A percentile compares a stretch with the other conserved stretches of the same genome.
Conservation (phyloP, 1,140 invertebrate species). For the Bombus huntii region DNA sequence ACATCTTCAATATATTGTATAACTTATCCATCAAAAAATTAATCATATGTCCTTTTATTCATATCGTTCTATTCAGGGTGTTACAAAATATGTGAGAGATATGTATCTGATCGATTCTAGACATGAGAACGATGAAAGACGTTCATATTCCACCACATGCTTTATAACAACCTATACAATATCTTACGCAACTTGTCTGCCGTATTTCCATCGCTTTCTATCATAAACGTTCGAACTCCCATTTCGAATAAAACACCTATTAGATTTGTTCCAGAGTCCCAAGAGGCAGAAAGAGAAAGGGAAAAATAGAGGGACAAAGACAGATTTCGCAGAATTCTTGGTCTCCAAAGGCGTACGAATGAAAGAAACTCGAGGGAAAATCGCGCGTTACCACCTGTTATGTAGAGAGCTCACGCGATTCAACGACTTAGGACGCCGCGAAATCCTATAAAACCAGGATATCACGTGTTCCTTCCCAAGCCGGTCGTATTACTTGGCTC, state of each 20-base stretch:
- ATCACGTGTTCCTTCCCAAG: slow-evolving; percentile 35
- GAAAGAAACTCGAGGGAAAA: slow-evolving; percentile 10
- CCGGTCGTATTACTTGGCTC: neutral
- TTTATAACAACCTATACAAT: neutral
- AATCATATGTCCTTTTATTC: too few relatives aligned
- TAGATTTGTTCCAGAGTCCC: neutral
- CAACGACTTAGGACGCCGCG: slow-evolving; percentile 42
- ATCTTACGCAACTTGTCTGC: neutral
- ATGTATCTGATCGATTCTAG: too few relatives aligned
- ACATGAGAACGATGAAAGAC: too few relatives aligned
- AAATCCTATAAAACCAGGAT: slow-evolving; percentile 43
- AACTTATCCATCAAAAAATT: too few relatives aligned
- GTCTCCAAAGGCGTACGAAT: neutral
- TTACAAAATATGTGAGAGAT: too few relatives aligned
- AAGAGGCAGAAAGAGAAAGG: neutral
- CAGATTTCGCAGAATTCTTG: neutral
- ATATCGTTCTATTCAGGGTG: too few relatives aligned
- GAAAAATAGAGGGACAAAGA: neutral
- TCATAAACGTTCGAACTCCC: neutral
- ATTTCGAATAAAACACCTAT: neutral
- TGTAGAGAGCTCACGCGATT: slow-evolving; percentile 48
- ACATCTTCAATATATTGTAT: too few relatives aligned
- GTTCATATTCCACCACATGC: too few relatives aligned
- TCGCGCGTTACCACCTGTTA: slow-evolving; percentile 48
- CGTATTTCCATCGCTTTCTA: neutral